Base-by-base conservation (phyloP, 2,797 vertebrate genomes). In the Poeciliopsis presidionis region DNA sequence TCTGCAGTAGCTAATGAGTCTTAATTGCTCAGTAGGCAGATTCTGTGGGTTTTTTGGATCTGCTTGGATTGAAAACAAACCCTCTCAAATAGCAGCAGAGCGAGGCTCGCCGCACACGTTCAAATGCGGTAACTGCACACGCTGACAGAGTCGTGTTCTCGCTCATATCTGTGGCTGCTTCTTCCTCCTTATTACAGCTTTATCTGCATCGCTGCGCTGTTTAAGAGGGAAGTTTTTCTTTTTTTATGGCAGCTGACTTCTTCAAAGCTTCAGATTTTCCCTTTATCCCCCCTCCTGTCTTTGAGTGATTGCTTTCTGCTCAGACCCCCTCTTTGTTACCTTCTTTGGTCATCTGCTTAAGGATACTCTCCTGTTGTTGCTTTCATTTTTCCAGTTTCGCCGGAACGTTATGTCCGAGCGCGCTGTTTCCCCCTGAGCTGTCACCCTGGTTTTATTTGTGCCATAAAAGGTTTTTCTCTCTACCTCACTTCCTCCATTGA, bases 281-380 rank as follows among this genome's bases (percentile, higher is more conserved):
- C 43, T 7, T 74, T 72, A 77, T 13, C 25, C 8, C 20, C 51
- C 33, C n/a, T 49, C 5, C 7, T 80, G 82, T 79, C 85, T 76
- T 81, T 82, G 76, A 86, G 73, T 6, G 14, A n/a, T 76, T n/a
- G 28, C 74, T 69, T 76, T 69, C 59, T 12, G 79, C 85, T 87
- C 84, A 80, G 79, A 89, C 90, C 86, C 55, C 11, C 25, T 81
- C 72, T 45, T 33, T 13, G 45, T 84, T 92, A 41, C 94, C 94
- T 93, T 94, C 82, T 94, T 92, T 94, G 94, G 94, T 91, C 91
- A 91, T 92, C 82, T 85, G 75, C 65, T 61, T 77, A 74, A 25
- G 79, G 77, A 83, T 57, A 6, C 61, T 85, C 72, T 57, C n/a
- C 80, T 57, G 69, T 76, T 71, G 74, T 59, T 65, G 59, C 77